Conservation (phyloP, 2,113 vertebrate genomes). For the Malurus melanocephalus region DNA sequence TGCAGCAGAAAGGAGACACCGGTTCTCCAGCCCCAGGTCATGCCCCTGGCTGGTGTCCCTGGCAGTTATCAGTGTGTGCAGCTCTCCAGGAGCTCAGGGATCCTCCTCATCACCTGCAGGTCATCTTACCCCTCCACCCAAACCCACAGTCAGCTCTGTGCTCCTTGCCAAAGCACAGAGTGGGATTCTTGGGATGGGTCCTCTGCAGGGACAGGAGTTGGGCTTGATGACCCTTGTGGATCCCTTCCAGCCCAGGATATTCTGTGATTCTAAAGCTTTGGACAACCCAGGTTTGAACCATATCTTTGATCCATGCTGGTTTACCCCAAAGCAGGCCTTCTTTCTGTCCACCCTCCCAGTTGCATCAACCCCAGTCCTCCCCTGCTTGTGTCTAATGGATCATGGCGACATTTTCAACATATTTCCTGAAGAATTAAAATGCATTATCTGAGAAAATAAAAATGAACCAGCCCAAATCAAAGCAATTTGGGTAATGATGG, state of each 20-base stretch:
- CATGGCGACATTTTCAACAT: background rate
- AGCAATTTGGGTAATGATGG: background rate
- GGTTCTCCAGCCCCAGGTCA: background rate
- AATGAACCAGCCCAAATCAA: background rate
- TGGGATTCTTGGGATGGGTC: background rate
- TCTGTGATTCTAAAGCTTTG: background rate
- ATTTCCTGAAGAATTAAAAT: background rate
- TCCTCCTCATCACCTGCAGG: background rate
- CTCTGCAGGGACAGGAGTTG: background rate
- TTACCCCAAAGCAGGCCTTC: background rate
- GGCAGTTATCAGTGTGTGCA: background rate
- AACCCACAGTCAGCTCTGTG: background rate
- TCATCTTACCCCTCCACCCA: background rate
- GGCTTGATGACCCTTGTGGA: background rate
- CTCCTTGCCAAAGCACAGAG: rapidly evolving
- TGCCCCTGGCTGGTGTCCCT: background rate
- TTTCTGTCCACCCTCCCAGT: background rate
- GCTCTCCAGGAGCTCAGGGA: conserved; percentile 7
- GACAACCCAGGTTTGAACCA: background rate
- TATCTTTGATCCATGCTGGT: background rate
- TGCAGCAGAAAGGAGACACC: conserved; percentile 9
- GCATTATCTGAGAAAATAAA: background rate
- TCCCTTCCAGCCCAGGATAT: background rate
- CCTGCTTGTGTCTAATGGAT: background rate
- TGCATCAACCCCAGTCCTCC: background rate